These are phyloP conservation scores for Neodon shergylaensis DNA, from an alignment of 2,113 vertebrate species.

Conservation along the genomic window DNA sequence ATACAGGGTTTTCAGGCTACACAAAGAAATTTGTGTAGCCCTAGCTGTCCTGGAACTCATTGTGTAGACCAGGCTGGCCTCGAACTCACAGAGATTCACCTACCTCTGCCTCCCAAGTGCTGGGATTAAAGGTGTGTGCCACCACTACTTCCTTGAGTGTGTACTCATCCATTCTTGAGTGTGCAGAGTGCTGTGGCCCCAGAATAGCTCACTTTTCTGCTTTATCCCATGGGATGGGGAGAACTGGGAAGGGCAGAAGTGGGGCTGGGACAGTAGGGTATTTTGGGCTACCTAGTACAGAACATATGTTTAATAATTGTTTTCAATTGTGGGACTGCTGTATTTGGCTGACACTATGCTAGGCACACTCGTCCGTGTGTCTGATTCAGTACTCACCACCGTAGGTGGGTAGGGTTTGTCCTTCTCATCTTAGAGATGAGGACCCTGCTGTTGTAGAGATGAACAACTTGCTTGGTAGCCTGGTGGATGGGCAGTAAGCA, in stretches of 20 bases:
- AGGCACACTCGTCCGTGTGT: background rate
- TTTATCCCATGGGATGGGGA: background rate
- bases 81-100: background rate
- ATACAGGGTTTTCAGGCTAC: background rate
- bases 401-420: background rate
- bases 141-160: background rate
- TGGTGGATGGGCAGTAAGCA: background rate
- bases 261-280: too few relatives aligned
- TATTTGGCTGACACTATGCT: background rate
- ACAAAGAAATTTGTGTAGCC: background rate
- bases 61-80: background rate
- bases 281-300: background rate
- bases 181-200: accelerated
- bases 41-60: background rate
- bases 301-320: background rate
- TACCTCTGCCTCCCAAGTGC: background rate
- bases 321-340: background rate
- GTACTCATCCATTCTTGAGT: background rate
- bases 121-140: background rate
- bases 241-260: background rate
- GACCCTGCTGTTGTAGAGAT: background rate
- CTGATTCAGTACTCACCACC: background rate
- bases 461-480: background rate
- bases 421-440: background rate
- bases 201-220: background rate